phyloP scores from a whole-genome alignment of 2,888 invertebrate species.

The Xestoiulus laeticollis region DNA sequence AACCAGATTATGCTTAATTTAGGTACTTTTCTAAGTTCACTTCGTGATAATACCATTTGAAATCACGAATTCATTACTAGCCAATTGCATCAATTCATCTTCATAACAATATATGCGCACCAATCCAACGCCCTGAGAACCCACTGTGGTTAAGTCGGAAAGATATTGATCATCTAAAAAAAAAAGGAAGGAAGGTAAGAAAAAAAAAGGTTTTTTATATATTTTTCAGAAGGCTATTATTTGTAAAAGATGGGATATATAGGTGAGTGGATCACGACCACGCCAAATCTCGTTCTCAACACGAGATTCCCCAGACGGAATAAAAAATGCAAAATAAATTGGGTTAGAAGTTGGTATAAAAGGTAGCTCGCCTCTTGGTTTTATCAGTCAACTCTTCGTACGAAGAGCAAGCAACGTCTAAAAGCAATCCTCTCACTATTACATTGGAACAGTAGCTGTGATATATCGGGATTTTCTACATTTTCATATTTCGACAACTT shows the following conservation, averaged over 20 bases:
- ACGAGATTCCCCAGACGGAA: conserved; percentile 9
- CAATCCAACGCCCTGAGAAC: neutral
- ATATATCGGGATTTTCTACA: neutral
- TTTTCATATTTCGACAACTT: neutral
- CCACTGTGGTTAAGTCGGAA: neutral
- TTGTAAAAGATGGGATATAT: conserved; percentile 41
- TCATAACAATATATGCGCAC: neutral
- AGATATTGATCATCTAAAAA: neutral
- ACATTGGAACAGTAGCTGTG: neutral
- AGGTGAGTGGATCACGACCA: conserved; percentile 50
- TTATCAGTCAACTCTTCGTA: neutral
- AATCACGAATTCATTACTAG: neutral
- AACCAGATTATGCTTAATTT: neutral
- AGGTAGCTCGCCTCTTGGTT: conserved; percentile 20
- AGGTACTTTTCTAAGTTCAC: neutral
- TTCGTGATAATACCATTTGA: neutral
- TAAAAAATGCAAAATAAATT: conserved; percentile 7
- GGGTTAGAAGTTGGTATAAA: conserved; percentile 49
- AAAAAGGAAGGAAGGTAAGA: neutral
- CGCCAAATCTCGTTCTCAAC: conserved; percentile 10
- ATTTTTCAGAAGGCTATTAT: neutral
- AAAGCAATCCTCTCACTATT: neutral
- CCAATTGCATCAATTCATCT: neutral
- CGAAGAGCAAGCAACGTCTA: neutral
- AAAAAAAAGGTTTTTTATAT: neutral